Evolutionary conservation across 2,797 vertebrate genomes (phyloP), one percentile per base, ranked within the genome.

Genomic region (Danio albolineatus): DNA sequence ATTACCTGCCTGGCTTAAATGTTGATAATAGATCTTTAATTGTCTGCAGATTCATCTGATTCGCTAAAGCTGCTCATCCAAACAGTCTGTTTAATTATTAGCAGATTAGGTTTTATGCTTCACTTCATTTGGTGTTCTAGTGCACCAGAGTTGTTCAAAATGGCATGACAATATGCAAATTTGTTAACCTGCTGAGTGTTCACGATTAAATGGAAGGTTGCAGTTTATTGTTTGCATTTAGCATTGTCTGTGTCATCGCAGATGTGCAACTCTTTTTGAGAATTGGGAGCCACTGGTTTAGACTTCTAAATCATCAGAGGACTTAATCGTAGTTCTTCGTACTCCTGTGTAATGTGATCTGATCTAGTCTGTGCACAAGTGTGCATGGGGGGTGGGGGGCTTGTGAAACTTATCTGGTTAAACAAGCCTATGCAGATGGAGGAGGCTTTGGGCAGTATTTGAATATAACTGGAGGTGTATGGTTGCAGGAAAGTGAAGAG

Each of bases 271-370:
- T n/a, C 0, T 17, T 57, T 60, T n/a, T 44, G 13, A 36, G 17
- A 48, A 19, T 60, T 60, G 9, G n/a, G 3, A 60, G 36, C 41
- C 71, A 10, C 13, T 80, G 14, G 60, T 74, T 65, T 86, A 87
- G 87, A n/a, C 46, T 41, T 70, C 36, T 36, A 87, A 72, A 59
- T 81, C 88, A 88, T 90, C 82, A 87, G 89, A 84, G 86, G 85
- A 88, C 87, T 83, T 90, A 91, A 90, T 87, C 88, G 90, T 91
- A 88, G 91, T 89, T 87, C 86, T 92, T 86, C 91, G 86, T 91
- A 88, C 89, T 90, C 85, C 91, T 89, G 85, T 91, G 91, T 92
- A 93, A 92, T 89, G 90, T 89, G 90, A 92, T 92, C 92, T 90
- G 87, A 73, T 73, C 54, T n/a, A 46, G 87, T 86, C 82, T 83